Conservation (phyloP, 1,140 invertebrate species). For the Cyphomyrmex costatus region DNA sequence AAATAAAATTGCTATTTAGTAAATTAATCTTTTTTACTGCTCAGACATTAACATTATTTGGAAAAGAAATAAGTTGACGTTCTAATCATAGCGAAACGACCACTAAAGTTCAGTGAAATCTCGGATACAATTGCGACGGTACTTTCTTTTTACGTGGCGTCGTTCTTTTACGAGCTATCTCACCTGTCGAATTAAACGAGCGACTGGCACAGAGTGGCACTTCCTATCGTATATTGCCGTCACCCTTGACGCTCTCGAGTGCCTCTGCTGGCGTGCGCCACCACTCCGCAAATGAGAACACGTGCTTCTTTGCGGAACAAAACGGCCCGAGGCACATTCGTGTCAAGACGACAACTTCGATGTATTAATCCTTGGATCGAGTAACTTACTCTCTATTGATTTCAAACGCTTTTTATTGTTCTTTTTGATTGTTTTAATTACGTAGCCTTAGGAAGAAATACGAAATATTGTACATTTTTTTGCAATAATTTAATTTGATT, state of each 20-base stretch:
- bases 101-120: conserved; percentile 37
- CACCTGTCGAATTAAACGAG: conserved; percentile 57
- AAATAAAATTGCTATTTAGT: conserved; percentile 15
- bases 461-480: background rate
- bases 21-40: background rate
- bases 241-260: conserved; percentile 41
- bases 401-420: background rate
- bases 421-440: background rate
- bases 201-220: conserved; percentile 53
- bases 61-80: conserved; percentile 15
- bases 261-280: conserved; percentile 21
- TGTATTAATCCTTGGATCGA: conserved; percentile 33
- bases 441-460: background rate
- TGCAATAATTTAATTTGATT: background rate
- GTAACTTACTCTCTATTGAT: background rate
- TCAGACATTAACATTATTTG: background rate
- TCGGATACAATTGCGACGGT: conserved; percentile 34
- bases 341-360: conserved; percentile 30
- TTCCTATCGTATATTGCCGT: conserved; percentile 49
- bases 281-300: conserved; percentile 52
- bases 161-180: conserved; percentile 44
- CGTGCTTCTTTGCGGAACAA: conserved; percentile 33
- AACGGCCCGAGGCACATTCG: conserved; percentile 14
- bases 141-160: conserved; percentile 45
- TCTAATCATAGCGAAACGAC: conserved; percentile 1